phyloP scores from a whole-genome alignment of 2,888 invertebrate species.

The Morinoia aosen region DNA sequence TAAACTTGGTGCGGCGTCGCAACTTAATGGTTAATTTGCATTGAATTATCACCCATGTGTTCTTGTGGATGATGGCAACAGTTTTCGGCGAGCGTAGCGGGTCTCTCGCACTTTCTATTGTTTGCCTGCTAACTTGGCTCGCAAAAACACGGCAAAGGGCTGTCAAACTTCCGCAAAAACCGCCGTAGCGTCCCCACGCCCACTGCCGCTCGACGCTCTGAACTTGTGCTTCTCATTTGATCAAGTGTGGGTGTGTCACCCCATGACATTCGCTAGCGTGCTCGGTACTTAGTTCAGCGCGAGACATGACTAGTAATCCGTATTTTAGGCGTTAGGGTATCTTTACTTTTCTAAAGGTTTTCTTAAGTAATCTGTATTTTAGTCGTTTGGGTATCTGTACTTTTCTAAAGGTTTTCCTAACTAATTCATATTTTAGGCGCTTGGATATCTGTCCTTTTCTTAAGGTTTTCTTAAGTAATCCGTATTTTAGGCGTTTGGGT shows the following conservation, averaged over 20 bases:
- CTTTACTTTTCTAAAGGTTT: too few relatives aligned
- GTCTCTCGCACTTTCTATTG: constrained; percentile 33
- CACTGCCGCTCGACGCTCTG: not conserved
- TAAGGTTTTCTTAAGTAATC: too few relatives aligned
- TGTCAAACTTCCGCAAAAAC: constrained; percentile 45
- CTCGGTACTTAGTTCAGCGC: not conserved
- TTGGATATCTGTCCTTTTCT: too few relatives aligned
- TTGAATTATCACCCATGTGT: not conserved
- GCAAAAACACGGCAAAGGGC: constrained; percentile 20
- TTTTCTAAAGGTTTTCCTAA: too few relatives aligned
- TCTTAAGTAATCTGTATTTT: too few relatives aligned
- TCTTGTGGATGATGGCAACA: constrained; percentile 1
- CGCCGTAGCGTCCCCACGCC: not conserved
- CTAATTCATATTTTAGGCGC: too few relatives aligned
- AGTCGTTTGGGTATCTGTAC: too few relatives aligned
- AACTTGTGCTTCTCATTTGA: not conserved
- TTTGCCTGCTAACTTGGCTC: not conserved
- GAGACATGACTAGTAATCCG: not conserved
- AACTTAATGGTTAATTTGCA: not conserved
- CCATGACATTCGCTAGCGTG: not conserved
- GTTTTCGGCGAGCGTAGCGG: not conserved
- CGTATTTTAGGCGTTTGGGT: too few relatives aligned
- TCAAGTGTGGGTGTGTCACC: not conserved
- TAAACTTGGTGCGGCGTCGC: not conserved
- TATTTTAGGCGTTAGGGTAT: too few relatives aligned